Percentiles rank a stretch among this genome's conserved stretches.
phyloP scores from a whole-genome alignment of 2,888 invertebrate species.

The Malacosoma neustria region DNA sequence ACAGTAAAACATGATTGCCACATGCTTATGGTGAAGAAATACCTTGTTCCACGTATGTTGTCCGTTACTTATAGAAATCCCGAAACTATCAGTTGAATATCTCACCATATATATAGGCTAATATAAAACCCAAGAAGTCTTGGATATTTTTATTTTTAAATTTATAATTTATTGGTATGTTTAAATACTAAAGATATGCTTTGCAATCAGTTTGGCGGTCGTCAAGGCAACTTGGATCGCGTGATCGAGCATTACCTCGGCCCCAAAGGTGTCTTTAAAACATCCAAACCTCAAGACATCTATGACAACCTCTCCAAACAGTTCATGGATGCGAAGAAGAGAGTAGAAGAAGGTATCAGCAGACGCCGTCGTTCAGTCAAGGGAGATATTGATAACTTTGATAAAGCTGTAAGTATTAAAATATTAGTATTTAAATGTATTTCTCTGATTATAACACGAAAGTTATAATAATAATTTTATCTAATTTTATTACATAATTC shows the following conservation, averaged over 20 bases:
- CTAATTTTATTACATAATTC: neutral
- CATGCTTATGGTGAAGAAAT: too few relatives aligned
- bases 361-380: constrained; percentile 57
- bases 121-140: too few relatives aligned
- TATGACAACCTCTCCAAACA: constrained; percentile 39
- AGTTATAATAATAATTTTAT: neutral
- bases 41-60: too few relatives aligned
- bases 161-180: too few relatives aligned
- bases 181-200: too few relatives aligned
- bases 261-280: constrained; percentile 77
- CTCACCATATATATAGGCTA: too few relatives aligned
- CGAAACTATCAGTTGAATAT: too few relatives aligned
- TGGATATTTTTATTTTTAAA: too few relatives aligned
- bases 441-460: neutral
- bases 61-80: too few relatives aligned
- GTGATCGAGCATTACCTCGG: constrained; percentile 85
- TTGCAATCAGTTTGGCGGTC: constrained; percentile 78
- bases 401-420: constrained; percentile 46
- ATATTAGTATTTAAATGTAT: neutral
- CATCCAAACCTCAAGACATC: constrained; percentile 49
- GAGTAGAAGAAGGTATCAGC: constrained; percentile 53
- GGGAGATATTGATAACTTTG: constrained; percentile 58
- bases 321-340: constrained; percentile 45
- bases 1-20: too few relatives aligned
- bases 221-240: constrained; percentile 86